Evolutionary conservation across 2,797 vertebrate species (phyloP), one percentile per base, ranked within the genome.

Genomic region (Danio albolineatus): DNA sequence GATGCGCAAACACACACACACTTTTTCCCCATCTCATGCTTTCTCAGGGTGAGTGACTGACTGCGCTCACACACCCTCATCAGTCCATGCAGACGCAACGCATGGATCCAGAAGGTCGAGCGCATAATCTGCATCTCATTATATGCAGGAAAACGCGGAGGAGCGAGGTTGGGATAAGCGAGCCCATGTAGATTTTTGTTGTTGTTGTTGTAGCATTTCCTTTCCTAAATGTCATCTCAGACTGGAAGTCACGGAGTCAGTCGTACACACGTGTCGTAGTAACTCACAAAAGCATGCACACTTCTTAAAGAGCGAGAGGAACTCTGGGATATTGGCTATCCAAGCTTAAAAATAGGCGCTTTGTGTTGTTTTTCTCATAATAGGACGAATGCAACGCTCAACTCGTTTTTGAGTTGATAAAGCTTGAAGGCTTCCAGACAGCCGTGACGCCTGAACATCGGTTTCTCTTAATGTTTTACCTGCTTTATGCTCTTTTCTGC

Each of bases 1-100:
- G 95, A 98, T 64, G 7, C 46, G 38, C 17, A 0, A 28, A 53
- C 46, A 65, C 78, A 70, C 46, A 67, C 59, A 56, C 36, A 51
- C 21, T 54, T 28, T 28, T 28, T 28, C 28, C 28, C 28, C 72
- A 72, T 39, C 43, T 61, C 36, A 10, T n/a, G 38, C 54, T 57
- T 59, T 59, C 44, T 73, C 5, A 41, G 16, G 65, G 71, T 43
- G 17, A 38, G 56, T 21, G 66, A 64, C 67, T 51, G 56, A 62
- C 21, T 5, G 9, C 36, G 48, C 28, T 51, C 19, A 59, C 38
- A 13, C 4, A 48, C 6, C 21, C 17, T 43, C 38, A 44, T 60
- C 67, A 38, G 0, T 38, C 75, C 67, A 17, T 61, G 49, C 49
- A 73, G 43, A 48, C 21, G 60, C 66, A 61, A 65, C n/a, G 74